Evolutionary conservation across 2,113 vertebrate species (phyloP).

Genomic region (Mungos mungo): DNA sequence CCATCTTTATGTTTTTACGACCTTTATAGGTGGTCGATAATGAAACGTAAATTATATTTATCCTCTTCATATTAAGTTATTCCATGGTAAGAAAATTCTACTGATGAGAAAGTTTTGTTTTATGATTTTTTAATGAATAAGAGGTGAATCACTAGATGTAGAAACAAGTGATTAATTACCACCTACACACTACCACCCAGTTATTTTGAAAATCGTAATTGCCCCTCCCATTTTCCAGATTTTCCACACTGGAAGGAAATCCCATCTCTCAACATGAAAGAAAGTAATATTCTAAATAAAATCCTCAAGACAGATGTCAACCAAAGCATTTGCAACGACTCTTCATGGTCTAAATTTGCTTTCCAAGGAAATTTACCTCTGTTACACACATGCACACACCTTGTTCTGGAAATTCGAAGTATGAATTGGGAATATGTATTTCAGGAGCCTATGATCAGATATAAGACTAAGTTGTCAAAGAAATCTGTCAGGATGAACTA

Average conservation of each 20-base stretch:
- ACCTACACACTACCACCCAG: neutral
- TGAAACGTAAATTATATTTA: neutral
- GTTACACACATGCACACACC: accelerated
- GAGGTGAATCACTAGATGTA: constrained; percentile 35
- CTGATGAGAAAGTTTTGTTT: constrained; percentile 8
- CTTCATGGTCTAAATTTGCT: neutral
- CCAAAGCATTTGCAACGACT: neutral
- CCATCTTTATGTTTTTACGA: neutral
- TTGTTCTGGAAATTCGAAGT: neutral
- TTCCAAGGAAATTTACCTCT: neutral
- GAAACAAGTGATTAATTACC: constrained; percentile 57
- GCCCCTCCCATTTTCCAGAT: neutral
- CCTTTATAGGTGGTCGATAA: neutral
- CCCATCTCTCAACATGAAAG: neutral
- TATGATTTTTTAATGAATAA: neutral
- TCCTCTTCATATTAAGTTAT: neutral
- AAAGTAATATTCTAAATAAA: neutral
- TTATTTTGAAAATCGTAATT: constrained; percentile 22
- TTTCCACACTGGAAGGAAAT: neutral
- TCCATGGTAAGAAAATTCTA: neutral
- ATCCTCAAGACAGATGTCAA: neutral
- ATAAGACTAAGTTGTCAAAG: neutral
- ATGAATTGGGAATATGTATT: neutral
- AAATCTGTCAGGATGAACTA: neutral
- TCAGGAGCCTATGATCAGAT: neutral